Base-by-base conservation (phyloP, 2,888 invertebrate species). In the Andrena dorsata region DNA sequence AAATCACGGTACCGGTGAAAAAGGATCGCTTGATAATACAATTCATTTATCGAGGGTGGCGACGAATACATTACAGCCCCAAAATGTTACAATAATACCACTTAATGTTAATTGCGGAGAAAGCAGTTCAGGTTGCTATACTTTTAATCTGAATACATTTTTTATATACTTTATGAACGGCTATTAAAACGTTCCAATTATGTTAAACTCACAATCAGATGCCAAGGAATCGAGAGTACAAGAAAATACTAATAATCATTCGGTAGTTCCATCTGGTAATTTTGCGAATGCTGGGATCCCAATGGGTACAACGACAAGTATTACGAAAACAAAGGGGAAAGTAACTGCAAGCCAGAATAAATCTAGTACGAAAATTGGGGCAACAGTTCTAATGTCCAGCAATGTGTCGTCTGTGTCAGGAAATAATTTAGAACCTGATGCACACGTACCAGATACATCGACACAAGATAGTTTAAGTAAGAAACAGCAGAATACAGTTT, bases 1-100 rank as follows among this genome's bases (percentile, higher is more conserved):
- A 16, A 87, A 82, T 66, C 80, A 86, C 41, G 61, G 20, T 58
- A 56, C 51, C 20, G 28, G 65, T 23, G 76, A 80, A 23, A 77
- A 82, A 72, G 68, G 64, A 51, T 70, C 75, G 1, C 35, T 60
- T 1, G 84, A 84, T 66, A 74, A 82, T 68, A 75, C 81, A 56
- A 30, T 77, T 51, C 70, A 79, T 28, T 61, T 75, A 58, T 61
- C 80, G 26, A 76, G 76, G 53, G 53, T 64, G 28, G 10, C 71
- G n/a, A 74, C 74, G n/a, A 83, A 76, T 68, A 56, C 69, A 16
- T 66, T 79, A 0, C 74, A 75, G 28, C 81, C 81, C 66, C 85
- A 88, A 63, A 85, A 86, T 65, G 64, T 82, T 76, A 77, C 82
- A 10, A 41, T 88, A 80, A 85, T 90, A 68, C 84, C 87, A 16